Evolutionary conservation across 2,797 vertebrate genomes (phyloP), one percentile per base, ranked within the genome.

Genomic region (Xerus rutilus): DNA sequence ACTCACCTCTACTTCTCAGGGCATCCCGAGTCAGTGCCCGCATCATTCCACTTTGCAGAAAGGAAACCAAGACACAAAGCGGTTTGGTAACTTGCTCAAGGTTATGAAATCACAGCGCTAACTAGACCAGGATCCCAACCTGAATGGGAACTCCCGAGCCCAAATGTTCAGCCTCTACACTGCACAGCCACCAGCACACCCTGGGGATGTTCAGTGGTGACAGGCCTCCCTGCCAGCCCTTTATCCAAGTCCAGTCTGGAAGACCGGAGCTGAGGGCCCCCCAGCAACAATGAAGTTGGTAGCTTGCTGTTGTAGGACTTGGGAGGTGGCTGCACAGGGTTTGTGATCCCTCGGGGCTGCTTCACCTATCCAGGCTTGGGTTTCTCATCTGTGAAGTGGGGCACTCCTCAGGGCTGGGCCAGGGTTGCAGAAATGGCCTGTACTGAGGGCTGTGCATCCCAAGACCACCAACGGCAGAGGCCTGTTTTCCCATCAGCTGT

Each of bases 1-100:
- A 9, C 13, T 65, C 59, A 65, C 30, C n/a, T 39, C 67, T 72
- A 76, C 70, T 74, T 59, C 83, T 93, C 85, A n/a, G 57, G 64
- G 52, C 20, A 7, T 39, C 47, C 13, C 18, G 35, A 59, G 39
- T 77, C 62, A 45, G 52, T 62, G 86, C 14, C 30, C 23, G 0
- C 5, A 2, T 54, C 73, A 86, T 12, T 52, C 59, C 47, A 49
- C 54, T 45, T 72, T 15, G 67, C 35, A 72, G 54, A 39, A 35
- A n/a, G 25, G 35, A 92, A 21, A 76, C 28, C 9, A 73, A 88
- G 49, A 20, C 54, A 67, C 64, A 9, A 5, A 47, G 20, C 69
- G 43, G 30, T 72, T 30, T 6, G 1, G 11, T 52, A 30, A 43
- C n/a, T 57, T 78, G 84, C n/a, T 65, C 52, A 4, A n/a, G 72